These are phyloP conservation scores for Morpho helenor DNA, from an alignment of 2,888 invertebrate genomes.

Conservation along the genomic window DNA sequence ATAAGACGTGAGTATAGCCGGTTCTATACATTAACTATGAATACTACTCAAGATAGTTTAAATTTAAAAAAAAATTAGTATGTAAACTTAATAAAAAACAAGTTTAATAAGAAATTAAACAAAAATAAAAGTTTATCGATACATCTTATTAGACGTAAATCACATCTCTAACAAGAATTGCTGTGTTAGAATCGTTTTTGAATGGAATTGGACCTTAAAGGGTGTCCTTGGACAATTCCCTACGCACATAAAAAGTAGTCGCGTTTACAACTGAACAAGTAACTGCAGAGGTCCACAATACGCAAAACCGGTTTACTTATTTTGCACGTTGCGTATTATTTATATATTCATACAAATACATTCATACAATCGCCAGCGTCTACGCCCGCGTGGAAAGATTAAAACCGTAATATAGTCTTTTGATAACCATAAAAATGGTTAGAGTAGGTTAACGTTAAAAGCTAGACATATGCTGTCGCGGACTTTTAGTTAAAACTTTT, in stretches of 20 bases:
- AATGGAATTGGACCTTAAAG: constrained; percentile 30
- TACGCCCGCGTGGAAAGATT: no score
- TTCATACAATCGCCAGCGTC: no score
- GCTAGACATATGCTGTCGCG: no score
- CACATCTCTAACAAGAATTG: constrained; percentile 15
- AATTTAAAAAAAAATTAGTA: no score
- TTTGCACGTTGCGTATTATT: neutral
- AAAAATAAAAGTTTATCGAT: constrained; percentile 1
- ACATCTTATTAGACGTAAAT: neutral
- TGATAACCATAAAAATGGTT: no score
- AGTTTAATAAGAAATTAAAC: neutral
- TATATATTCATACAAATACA: neutral
- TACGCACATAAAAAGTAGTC: constrained; percentile 25
- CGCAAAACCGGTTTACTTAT: constrained; percentile 15
- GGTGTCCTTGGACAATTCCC: constrained; percentile 31
- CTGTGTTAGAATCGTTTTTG: constrained; percentile 30
- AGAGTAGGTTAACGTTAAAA: no score
- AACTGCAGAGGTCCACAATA: constrained; percentile 6
- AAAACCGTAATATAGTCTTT: no score
- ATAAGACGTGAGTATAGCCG: no score
- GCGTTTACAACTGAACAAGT: constrained; percentile 17
- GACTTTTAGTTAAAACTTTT: no score
- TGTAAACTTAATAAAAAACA: neutral
- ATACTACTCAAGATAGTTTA: no score
- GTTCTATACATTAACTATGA: no score